Conservation (phyloP, 2,888 invertebrate species). For the Sisyra nigra region DNA sequence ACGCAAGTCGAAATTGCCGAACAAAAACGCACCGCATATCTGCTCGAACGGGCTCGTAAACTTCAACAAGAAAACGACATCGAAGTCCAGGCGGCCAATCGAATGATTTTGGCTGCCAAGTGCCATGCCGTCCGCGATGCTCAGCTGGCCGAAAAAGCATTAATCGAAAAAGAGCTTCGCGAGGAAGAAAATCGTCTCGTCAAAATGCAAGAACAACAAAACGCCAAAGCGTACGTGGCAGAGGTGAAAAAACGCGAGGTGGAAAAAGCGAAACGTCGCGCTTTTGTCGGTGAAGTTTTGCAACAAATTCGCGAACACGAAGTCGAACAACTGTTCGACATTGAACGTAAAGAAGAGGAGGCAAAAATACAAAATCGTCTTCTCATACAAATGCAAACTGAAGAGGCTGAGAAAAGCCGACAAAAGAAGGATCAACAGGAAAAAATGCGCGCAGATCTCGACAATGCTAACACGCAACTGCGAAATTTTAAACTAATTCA, state of each 20-base stretch:
- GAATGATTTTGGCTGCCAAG: constrained; percentile 66
- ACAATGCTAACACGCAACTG: constrained; percentile 42
- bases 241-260: constrained; percentile 33
- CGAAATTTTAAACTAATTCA: constrained; percentile 43
- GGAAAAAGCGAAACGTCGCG: constrained; percentile 17
- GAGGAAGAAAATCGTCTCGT: constrained; percentile 43
- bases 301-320: constrained; percentile 36
- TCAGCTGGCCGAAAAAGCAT: constrained; percentile 34
- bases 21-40: constrained; percentile 27
- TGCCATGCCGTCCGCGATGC: constrained; percentile 74
- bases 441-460: constrained; percentile 39
- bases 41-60: constrained; percentile 33
- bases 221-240: constrained; percentile 34
- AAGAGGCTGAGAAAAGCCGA: constrained; percentile 40
- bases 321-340: constrained; percentile 35
- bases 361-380: constrained; percentile 43
- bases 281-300: constrained; percentile 17
- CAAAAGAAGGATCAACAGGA: constrained; percentile 34
- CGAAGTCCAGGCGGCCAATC: constrained; percentile 56
- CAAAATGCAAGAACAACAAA: constrained; percentile 53
- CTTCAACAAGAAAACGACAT: constrained; percentile 40
- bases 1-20: constrained; percentile 30
- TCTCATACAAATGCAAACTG: constrained; percentile 44
- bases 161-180: constrained; percentile 37
- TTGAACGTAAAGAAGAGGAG: constrained; percentile 52